Conservation (phyloP, 2,113 vertebrate genomes). For the Zosterops pallidus region DNA sequence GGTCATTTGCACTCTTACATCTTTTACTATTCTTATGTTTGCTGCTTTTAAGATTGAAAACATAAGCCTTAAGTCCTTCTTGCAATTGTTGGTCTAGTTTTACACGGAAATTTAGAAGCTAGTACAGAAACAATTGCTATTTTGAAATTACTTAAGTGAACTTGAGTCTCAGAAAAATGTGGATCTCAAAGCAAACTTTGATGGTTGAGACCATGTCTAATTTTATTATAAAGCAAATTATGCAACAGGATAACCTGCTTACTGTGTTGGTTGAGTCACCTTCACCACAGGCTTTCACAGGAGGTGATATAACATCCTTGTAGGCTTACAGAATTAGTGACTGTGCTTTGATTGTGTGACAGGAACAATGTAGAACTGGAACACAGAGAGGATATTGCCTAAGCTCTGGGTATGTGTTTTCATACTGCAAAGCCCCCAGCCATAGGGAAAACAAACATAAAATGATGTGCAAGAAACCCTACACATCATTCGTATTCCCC, state of each 20-base stretch:
- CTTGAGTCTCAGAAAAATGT: not conserved
- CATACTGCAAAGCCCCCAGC: not conserved
- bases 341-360: not conserved
- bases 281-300: not conserved
- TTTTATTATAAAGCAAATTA: conserved; percentile 2
- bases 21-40: not conserved
- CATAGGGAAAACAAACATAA: not conserved
- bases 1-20: not conserved
- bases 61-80: not conserved
- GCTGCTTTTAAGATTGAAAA: not conserved
- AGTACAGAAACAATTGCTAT: not conserved
- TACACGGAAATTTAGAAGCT: not conserved
- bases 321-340: not conserved
- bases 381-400: not conserved
- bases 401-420: not conserved
- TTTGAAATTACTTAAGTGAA: not conserved
- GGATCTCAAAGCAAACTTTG: not conserved
- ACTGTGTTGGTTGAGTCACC: not conserved
- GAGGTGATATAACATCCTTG: conserved; percentile 8
- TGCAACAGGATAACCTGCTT: not conserved
- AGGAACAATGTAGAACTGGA: not conserved
- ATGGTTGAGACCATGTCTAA: not conserved
- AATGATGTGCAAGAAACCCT: not conserved
- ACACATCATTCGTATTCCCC: not conserved
- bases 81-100: not conserved